Evolutionary conservation across 2,888 invertebrate species (phyloP).

Genomic region (Tolmerus cingulatus): DNA sequence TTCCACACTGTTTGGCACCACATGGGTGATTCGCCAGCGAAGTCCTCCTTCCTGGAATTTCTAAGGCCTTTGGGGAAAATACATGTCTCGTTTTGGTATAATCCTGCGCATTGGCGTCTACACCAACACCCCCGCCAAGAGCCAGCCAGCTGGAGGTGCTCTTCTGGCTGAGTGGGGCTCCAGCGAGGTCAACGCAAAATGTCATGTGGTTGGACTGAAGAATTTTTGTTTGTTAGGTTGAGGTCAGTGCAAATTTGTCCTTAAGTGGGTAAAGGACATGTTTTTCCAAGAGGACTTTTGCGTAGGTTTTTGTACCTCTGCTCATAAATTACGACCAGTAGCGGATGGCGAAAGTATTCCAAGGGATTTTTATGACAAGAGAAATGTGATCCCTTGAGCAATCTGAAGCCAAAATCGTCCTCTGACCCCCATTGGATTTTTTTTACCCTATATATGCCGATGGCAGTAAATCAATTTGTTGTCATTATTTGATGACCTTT

Average conservation of each 20-base stretch:
- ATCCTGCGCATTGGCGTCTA: neutral
- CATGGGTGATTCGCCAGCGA: neutral
- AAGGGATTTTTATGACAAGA: neutral
- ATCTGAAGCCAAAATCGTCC: neutral
- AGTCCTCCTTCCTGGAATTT: neutral
- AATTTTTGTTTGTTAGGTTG: neutral
- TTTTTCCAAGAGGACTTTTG: neutral
- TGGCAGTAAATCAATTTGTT: conserved; percentile 23
- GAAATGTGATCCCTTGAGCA: conserved; percentile 24
- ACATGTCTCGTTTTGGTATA: neutral
- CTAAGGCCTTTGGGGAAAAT: neutral
- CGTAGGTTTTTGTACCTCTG: neutral
- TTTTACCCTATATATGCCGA: neutral
- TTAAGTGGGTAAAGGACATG: conserved; percentile 8
- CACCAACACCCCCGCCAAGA: neutral
- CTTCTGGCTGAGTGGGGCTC: neutral
- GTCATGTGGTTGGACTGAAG: neutral
- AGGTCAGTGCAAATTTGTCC: neutral
- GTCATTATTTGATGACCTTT: conserved; percentile 26
- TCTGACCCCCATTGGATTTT: neutral
- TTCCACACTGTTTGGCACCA: neutral
- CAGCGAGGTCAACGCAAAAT: neutral
- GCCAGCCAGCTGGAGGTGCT: neutral
- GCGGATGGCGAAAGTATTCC: neutral
- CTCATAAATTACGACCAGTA: neutral